Conservation (phyloP, 2,113 vertebrate genomes). For the Strigops habroptila region DNA sequence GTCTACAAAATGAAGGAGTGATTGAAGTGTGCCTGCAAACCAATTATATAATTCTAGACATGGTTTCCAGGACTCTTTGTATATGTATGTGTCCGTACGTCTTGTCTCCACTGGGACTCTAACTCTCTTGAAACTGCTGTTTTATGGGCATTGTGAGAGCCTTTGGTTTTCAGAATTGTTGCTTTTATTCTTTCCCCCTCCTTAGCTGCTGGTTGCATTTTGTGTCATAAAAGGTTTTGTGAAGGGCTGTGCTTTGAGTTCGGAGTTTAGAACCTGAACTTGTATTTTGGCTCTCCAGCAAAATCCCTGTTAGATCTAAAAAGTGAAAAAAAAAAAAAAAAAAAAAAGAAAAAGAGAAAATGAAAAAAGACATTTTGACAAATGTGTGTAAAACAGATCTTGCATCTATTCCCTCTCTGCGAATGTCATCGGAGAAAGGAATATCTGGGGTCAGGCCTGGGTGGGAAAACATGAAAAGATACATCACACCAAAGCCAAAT, state of each 20-base stretch:
- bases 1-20: neutral
- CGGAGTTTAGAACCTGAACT: neutral
- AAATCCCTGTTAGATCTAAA: neutral
- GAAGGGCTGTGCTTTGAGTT: neutral
- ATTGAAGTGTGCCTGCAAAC: conserved; percentile 48
- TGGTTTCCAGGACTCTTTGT: conserved; percentile 27
- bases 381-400: neutral
- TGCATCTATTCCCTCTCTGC: neutral
- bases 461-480: neutral
- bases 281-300: neutral
- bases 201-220: neutral
- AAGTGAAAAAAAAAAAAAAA: neutral
- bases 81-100: neutral
- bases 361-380: neutral
- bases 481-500: neutral
- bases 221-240: conserved; percentile 34
- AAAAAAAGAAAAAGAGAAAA: neutral
- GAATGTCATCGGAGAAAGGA: neutral
- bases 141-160: conserved; percentile 26
- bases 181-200: neutral
- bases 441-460: neutral
- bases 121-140: conserved; percentile 20
- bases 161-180: neutral
- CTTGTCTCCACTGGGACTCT: neutral
- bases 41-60: conserved; percentile 47